phyloP scores from a whole-genome alignment of 2,113 vertebrate species.

The Labrus mixtus region DNA sequence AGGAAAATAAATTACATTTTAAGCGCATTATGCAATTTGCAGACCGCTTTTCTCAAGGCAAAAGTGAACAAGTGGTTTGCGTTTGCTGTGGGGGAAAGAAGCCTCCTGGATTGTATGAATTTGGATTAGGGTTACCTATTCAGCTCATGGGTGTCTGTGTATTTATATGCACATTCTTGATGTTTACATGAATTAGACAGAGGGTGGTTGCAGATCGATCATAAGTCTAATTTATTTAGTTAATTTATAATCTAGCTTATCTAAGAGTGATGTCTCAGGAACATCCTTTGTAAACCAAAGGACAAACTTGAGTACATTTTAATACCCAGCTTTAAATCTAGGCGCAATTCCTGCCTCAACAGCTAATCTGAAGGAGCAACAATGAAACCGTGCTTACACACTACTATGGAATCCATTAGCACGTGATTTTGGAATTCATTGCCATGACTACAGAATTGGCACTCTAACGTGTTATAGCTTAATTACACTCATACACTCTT shows the following conservation, averaged over 20 bases:
- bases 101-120: not conserved
- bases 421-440: not conserved
- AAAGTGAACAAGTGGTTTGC: not conserved
- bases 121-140: not conserved
- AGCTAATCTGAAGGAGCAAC: not conserved
- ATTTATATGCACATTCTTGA: no score
- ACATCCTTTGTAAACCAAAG: no score
- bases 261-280: no score
- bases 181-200: no score
- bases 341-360: no score
- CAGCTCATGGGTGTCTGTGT: no score
- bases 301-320: no score
- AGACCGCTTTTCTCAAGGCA: not conserved
- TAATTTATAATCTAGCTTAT: no score
- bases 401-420: not conserved
- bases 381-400: not conserved
- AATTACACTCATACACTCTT: constrained; percentile 21
- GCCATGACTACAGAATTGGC: not conserved
- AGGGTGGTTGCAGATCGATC: no score
- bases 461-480: not conserved
- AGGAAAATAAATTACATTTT: not conserved
- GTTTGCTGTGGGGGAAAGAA: not conserved
- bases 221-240: no score
- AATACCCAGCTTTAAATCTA: no score
- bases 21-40: not conserved